A percentile compares a stretch with the other conserved stretches of the same genome.
These are phyloP conservation scores for Epinotia ramella DNA, from an alignment of 2,888 invertebrate genomes.

Conservation along the genomic window DNA sequence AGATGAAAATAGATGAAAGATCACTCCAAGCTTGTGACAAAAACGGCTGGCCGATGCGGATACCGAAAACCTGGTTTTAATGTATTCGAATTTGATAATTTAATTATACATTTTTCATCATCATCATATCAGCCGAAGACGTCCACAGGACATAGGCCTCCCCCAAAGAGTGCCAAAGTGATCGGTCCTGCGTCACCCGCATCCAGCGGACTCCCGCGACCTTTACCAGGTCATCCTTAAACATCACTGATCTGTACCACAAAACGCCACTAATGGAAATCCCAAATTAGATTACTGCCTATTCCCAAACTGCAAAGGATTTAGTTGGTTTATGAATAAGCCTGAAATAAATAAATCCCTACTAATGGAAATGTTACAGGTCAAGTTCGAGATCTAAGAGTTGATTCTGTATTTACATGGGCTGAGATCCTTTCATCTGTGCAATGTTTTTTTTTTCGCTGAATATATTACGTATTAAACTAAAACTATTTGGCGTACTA, in stretches of 20 bases:
- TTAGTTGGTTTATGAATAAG: not conserved
- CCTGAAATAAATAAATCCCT: not conserved
- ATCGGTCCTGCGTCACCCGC: no score
- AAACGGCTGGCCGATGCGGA: not conserved
- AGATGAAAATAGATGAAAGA: conserved; percentile 26
- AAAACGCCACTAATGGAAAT: not conserved
- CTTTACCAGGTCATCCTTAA: no score
- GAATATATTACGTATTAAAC: no score
- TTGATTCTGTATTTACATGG: not conserved
- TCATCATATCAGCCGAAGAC: no score
- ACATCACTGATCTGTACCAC: not conserved
- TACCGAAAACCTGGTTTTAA: not conserved
- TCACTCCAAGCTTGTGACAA: not conserved
- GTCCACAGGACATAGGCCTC: no score
- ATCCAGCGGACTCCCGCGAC: no score
- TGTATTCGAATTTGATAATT: no score
- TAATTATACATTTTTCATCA: no score
- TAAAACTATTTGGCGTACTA: no score
- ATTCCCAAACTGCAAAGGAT: not conserved
- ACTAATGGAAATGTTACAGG: not conserved
- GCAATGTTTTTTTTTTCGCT: no score
- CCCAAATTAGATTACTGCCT: not conserved
- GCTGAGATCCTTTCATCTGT: no score
- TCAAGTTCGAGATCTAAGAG: not conserved
- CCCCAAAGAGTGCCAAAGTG: no score